phyloP scores from a whole-genome alignment of 2,797 vertebrate species.

The Takifugu ocellatus region DNA sequence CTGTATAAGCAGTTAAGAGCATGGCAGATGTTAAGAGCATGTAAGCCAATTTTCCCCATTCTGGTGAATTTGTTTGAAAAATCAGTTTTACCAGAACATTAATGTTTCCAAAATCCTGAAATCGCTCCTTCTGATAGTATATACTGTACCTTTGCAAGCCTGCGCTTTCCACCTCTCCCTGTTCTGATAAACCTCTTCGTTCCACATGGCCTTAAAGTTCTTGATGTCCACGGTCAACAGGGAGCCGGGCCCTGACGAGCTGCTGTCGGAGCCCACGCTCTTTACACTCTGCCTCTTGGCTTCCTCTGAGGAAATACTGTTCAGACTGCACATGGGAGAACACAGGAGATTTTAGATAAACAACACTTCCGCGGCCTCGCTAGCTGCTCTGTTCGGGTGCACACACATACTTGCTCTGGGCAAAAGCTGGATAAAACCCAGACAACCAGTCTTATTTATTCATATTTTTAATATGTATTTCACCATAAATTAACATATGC shows the following conservation, averaged over 20 bases:
- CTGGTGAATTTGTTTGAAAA: constrained; percentile 2
- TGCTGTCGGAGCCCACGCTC: constrained; percentile 85
- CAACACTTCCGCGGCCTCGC: neutral
- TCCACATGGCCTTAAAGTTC: constrained; percentile 92
- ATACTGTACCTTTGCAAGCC: constrained; percentile 85
- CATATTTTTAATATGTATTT: too few species aligned
- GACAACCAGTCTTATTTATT: neutral
- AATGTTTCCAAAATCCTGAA: neutral
- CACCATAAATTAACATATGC: neutral
- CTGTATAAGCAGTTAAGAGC: constrained; percentile 8
- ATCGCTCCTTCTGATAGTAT: constrained; percentile 2
- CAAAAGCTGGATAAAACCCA: too few species aligned
- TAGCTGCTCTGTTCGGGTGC: neutral
- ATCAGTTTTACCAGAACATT: constrained; percentile 3
- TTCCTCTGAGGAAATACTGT: constrained; percentile 85
- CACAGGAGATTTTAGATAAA: neutral
- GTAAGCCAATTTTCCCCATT: constrained; percentile 6
- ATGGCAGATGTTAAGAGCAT: constrained; percentile 7
- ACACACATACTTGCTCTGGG: too few species aligned
- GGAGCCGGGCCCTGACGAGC: constrained; percentile 83
- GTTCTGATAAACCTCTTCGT: constrained; percentile 90
- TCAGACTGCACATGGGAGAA: constrained; percentile 74
- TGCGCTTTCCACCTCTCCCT: constrained; percentile 93
- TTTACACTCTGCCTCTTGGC: constrained; percentile 85
- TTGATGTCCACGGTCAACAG: constrained; percentile 90